phyloP scores from a whole-genome alignment of 2,888 invertebrate genomes.

The Trissoscelio sp. region DNA sequence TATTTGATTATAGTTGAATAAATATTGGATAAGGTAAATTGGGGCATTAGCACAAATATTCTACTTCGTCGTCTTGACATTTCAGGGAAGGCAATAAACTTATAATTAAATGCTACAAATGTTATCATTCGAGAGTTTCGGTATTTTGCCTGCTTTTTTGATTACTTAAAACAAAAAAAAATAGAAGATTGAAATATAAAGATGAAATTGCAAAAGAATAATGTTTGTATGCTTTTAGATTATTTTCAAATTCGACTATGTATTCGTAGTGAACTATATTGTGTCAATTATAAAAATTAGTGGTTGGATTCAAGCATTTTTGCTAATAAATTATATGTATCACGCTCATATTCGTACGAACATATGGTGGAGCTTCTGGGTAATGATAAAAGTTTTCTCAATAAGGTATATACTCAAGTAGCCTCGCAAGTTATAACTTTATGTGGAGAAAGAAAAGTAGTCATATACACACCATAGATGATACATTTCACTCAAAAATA shows the following conservation, averaged over 20 bases:
- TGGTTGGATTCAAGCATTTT: neutral
- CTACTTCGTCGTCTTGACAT: constrained; percentile 21
- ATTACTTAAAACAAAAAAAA: neutral
- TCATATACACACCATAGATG: constrained; percentile 45
- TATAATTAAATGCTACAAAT: constrained; percentile 28
- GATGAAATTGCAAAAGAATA: neutral
- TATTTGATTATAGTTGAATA: too few relatives aligned
- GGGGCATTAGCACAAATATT: too few relatives aligned
- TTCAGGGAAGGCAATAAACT: constrained; percentile 20
- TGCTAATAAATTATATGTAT: neutral
- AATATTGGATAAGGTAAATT: too few relatives aligned
- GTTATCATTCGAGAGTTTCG: constrained; percentile 12
- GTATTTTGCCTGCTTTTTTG: neutral
- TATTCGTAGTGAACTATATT: too few relatives aligned
- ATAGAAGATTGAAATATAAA: neutral
- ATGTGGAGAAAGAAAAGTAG: constrained; percentile 44
- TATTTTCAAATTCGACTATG: neutral
- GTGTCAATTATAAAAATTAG: neutral
- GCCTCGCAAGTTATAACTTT: constrained; percentile 48
- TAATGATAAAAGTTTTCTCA: constrained; percentile 55
- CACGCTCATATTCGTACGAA: constrained; percentile 3
- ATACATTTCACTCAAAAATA: constrained; percentile 43
- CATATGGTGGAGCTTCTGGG: constrained; percentile 21
- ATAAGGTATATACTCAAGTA: constrained; percentile 36
- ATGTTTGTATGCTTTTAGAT: neutral